Base-by-base conservation (phyloP, 2,113 vertebrate species). In the Pollimyrus isidori region DNA sequence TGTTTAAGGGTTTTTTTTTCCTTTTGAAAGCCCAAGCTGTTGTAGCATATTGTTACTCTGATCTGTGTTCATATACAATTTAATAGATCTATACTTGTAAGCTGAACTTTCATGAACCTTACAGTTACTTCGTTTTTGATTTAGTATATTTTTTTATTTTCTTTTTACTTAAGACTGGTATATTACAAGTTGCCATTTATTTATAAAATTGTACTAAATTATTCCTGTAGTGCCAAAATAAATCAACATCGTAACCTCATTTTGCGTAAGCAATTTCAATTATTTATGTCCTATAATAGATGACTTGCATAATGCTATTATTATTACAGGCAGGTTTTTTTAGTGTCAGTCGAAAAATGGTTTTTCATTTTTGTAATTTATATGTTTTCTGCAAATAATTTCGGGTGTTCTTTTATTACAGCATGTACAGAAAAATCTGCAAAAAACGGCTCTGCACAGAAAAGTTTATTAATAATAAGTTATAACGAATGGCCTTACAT, bases 1-100 rank as follows among this genome's bases (percentile, higher is more conserved):
- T 87, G 56, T 88, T 69, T 90, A 62, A 42, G 62, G 9, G 10
- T 69, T 69, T 69, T 69, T 69, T 69, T 48, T 84, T 84, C 39
- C n/a, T 19, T 48, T 48, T 84, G 7, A 11, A 84, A 48, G 82
- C 39, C 82, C 45, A 46, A 23, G 45, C 45, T 23, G 39, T 7
- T 84, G 17, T 84, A 46, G 42, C 45, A 23, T 84, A 45, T 48
- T 84, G 42, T n/a, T 84, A 84, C 21, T 10, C 45, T 84, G 23
- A 84, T 84, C 42, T 80, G 73, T 19, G 17, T 39, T 80, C 73
- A 19, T 42, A 80, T 80, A 42, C 73, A 17, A 19, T 80, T 35
- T 80, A 42, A 80, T 80, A 39, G 30, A 80, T 42, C 73, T 15
- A 42, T 80, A 42, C 30, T 80, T 80, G 73, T 42, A 80, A 35